phyloP scores from a whole-genome alignment of 2,113 vertebrate species.

The Orcinus orca region DNA sequence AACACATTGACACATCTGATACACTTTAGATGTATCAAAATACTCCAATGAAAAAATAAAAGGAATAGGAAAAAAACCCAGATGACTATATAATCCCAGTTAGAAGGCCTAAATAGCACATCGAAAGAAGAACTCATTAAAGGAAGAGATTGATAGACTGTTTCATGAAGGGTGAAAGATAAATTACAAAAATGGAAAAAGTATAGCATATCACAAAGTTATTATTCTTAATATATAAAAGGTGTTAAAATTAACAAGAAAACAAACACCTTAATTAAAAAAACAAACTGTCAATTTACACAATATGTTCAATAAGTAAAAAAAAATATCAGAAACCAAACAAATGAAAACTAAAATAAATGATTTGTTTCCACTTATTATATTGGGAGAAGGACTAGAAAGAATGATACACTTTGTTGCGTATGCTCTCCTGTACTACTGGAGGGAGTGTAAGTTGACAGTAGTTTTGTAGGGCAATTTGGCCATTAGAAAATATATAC shows the following conservation, averaged over 20 bases:
- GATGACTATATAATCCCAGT: background rate
- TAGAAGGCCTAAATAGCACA: background rate
- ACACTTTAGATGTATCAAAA: background rate
- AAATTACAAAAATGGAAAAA: background rate
- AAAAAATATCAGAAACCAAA: background rate
- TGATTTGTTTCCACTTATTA: background rate
- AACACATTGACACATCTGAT: background rate
- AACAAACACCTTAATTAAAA: background rate
- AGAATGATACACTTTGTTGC: background rate
- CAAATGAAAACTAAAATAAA: background rate
- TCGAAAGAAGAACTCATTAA: background rate
- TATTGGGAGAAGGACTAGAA: background rate
- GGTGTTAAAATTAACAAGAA: background rate
- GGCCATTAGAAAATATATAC: background rate
- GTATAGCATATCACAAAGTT: background rate
- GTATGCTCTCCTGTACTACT: background rate
- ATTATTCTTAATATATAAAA: background rate
- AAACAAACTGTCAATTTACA: background rate
- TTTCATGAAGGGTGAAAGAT: background rate
- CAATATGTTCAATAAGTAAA: background rate
- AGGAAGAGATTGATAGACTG: background rate
- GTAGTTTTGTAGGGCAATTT: background rate
- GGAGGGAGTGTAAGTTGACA: background rate
- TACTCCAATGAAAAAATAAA: background rate
- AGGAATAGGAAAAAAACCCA: background rate